These are phyloP conservation scores for Lycaena phlaeas DNA, from an alignment of 2,888 invertebrate species.

Conservation along the genomic window DNA sequence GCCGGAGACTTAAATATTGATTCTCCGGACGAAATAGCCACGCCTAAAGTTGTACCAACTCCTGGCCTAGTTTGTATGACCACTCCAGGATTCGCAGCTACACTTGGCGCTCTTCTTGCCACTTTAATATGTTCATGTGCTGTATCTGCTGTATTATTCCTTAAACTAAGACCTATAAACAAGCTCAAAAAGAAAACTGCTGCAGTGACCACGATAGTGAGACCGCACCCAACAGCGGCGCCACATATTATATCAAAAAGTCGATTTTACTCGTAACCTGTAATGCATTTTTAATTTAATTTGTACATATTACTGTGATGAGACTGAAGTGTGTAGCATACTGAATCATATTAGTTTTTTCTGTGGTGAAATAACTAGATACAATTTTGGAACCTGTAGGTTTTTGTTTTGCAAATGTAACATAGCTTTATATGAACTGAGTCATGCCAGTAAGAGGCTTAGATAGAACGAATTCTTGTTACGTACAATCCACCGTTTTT, in stretches of 20 bases:
- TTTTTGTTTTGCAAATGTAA: constrained; percentile 1
- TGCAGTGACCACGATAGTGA: constrained; percentile 55
- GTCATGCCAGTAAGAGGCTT: constrained; percentile 27
- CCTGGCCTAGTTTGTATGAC: constrained; percentile 93
- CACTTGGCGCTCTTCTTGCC: constrained; percentile 85
- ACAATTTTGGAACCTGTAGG: neutral
- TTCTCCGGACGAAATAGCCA: constrained; percentile 78
- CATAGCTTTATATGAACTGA: constrained; percentile 7
- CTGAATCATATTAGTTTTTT: constrained; percentile 41
- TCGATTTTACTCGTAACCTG: constrained; percentile 78
- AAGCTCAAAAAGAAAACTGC: constrained; percentile 70
- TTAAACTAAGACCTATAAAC: constrained; percentile 82
- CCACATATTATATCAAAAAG: constrained; percentile 72
- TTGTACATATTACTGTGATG: constrained; percentile 72
- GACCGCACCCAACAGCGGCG: constrained; percentile 54
- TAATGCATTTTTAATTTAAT: constrained; percentile 44
- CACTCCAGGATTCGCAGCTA: constrained; percentile 92
- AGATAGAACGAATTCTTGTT: constrained; percentile 26
- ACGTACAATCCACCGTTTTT: constrained; percentile 2
- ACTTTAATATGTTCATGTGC: constrained; percentile 89
- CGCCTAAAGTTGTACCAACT: constrained; percentile 74
- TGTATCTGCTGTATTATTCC: constrained; percentile 88
- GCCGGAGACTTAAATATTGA: constrained; percentile 90
- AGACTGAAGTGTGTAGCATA: constrained; percentile 67
- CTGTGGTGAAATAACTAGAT: constrained; percentile 9